Conservation (phyloP, 2,113 vertebrate genomes). For the Otocyon megalotis region DNA sequence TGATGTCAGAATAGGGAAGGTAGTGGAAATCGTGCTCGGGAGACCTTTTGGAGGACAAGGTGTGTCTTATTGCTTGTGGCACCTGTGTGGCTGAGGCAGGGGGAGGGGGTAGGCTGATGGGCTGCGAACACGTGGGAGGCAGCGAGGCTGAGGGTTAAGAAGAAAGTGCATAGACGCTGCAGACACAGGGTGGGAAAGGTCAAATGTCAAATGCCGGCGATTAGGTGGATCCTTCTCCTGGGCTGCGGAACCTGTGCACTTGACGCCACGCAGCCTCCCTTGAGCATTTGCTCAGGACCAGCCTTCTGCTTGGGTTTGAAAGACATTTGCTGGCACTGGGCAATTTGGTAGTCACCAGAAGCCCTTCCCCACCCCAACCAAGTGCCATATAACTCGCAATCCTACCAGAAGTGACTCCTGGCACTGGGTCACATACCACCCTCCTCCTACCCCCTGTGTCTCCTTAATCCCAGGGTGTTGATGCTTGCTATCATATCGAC, state of each 20-base stretch:
- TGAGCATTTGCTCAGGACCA: background rate
- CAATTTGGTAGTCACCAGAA: background rate
- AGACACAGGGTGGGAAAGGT: background rate
- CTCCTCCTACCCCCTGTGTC: background rate
- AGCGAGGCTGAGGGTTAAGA: background rate
- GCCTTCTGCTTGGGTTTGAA: background rate
- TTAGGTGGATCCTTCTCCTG: background rate
- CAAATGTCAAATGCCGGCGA: background rate
- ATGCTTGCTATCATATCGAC: too few relatives aligned
- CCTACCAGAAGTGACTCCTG: background rate
- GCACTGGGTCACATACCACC: background rate
- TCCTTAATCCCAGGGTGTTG: background rate
- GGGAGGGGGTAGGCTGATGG: background rate
- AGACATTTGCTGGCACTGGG: background rate
- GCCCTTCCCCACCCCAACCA: background rate
- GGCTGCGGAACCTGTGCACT: background rate
- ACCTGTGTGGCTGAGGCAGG: background rate
- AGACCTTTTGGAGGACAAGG: background rate
- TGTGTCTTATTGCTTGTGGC: accelerated
- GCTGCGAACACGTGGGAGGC: background rate
- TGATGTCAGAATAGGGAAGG: background rate
- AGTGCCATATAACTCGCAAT: background rate
- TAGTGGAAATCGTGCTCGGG: background rate
- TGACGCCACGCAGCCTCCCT: background rate
- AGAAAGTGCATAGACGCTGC: background rate